Evolutionary conservation across 1,140 invertebrate species (phyloP).

Genomic region (Bilobella aurantiaca): DNA sequence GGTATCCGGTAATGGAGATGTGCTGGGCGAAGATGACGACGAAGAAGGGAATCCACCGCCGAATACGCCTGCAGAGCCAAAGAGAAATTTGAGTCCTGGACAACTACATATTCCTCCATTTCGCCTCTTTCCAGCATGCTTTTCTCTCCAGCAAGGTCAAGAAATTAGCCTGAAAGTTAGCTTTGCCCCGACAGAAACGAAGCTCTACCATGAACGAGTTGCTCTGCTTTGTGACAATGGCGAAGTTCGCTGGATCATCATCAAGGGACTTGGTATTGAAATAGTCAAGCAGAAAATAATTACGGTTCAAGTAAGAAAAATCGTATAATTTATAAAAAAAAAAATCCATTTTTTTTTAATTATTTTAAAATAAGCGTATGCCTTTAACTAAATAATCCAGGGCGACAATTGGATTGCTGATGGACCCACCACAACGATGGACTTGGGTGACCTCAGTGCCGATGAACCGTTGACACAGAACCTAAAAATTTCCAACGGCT

Average conservation of each 20-base stretch:
- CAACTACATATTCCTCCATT: conserved; percentile 1
- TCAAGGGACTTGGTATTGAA: background rate
- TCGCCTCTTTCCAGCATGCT: conserved; percentile 16
- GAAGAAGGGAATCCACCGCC: background rate
- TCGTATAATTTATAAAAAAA: too few species aligned
- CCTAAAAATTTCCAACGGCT: background rate
- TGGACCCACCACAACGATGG: background rate
- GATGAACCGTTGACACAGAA: background rate
- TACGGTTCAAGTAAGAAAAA: background rate
- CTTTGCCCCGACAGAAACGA: conserved; percentile 12
- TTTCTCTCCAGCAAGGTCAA: conserved; percentile 20
- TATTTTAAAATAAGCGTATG: background rate
- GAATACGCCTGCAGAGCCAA: background rate
- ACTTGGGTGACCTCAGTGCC: background rate
- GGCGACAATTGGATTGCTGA: background rate
- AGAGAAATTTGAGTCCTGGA: background rate
- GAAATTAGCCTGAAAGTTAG: conserved; percentile 17
- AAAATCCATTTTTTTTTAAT: too few species aligned
- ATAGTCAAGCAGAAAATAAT: background rate
- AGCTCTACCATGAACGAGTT: conserved; percentile 22
- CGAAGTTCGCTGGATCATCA: conserved; percentile 19
- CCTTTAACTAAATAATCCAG: background rate
- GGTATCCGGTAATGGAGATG: background rate
- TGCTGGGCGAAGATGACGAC: background rate
- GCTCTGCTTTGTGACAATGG: conserved; percentile 30